Evolutionary conservation across 2,797 vertebrate genomes (phyloP).

Genomic region (Argentina silus): DNA sequence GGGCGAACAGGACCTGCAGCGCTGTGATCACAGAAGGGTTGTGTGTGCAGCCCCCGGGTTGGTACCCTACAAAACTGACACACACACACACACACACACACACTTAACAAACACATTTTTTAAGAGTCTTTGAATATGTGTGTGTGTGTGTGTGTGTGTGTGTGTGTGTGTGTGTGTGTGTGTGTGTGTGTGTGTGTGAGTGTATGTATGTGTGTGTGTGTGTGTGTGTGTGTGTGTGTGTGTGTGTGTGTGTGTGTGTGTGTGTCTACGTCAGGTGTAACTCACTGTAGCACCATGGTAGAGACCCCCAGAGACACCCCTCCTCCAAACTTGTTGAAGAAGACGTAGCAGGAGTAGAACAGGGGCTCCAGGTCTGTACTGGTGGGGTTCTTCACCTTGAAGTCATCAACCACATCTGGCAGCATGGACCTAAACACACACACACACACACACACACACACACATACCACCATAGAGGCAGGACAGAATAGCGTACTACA

Average conservation of each 20-base stretch:
- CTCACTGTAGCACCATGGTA: constrained; percentile 67
- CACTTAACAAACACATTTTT: too few relatives aligned
- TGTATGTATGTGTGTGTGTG: too few relatives aligned
- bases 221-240: too few relatives aligned
- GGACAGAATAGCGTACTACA: too few relatives aligned
- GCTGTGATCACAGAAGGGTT: constrained; percentile 43
- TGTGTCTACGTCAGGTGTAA: background rate
- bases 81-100: too few relatives aligned
- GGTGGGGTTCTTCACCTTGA: constrained; percentile 67
- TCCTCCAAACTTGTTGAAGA: constrained; percentile 75
- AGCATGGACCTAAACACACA: constrained; percentile 70
- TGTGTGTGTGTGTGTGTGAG: too few relatives aligned
- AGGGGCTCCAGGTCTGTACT: constrained; percentile 67
- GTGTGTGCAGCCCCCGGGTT: constrained; percentile 47
- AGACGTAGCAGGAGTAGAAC: constrained; percentile 75
- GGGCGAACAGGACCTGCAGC: constrained; percentile 62
- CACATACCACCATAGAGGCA: background rate
- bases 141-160: too few relatives aligned
- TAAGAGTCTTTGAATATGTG: too few relatives aligned
- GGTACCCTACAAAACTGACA: constrained; percentile 70
- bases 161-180: too few relatives aligned
- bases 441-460: constrained; percentile 2
- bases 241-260: too few relatives aligned
- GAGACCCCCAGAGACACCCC: constrained; percentile 65
- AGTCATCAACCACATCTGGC: constrained; percentile 70